Percentiles rank a stretch among this genome's conserved stretches.
Evolutionary conservation across 2,888 invertebrate genomes (phyloP).

Genomic region (Itoplectis maculator): DNA sequence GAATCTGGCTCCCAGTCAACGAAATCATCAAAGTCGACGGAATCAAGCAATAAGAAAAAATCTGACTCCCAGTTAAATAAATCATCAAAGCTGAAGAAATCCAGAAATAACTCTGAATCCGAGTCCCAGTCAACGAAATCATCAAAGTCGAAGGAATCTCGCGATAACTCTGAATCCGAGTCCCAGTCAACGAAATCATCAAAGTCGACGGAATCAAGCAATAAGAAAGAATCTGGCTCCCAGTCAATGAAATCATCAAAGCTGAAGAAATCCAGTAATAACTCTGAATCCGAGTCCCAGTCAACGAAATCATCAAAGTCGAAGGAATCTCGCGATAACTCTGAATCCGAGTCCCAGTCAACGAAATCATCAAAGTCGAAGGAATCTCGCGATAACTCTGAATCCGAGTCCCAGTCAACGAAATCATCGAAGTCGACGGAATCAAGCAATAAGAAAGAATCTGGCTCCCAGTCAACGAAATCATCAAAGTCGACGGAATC

Average conservation of each 20-base stretch:
- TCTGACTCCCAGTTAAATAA: not conserved
- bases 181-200: not conserved
- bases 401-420: not conserved
- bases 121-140: not conserved
- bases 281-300: not conserved
- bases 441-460: not conserved
- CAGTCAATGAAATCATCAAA: not conserved
- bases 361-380: not conserved
- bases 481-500: not conserved
- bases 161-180: not conserved
- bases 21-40: not conserved
- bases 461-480: not conserved
- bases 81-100: not conserved
- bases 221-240: not conserved
- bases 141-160: not conserved
- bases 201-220: not conserved
- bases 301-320: not conserved
- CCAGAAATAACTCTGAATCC: not conserved
- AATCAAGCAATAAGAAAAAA: not conserved
- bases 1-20: not conserved
- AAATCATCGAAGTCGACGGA: not conserved
- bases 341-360: not conserved
- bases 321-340: not conserved
- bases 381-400: not conserved
- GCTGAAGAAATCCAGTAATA: not conserved